phyloP scores from a whole-genome alignment of 1,140 invertebrate genomes.

The Neodiprion fabricii region DNA sequence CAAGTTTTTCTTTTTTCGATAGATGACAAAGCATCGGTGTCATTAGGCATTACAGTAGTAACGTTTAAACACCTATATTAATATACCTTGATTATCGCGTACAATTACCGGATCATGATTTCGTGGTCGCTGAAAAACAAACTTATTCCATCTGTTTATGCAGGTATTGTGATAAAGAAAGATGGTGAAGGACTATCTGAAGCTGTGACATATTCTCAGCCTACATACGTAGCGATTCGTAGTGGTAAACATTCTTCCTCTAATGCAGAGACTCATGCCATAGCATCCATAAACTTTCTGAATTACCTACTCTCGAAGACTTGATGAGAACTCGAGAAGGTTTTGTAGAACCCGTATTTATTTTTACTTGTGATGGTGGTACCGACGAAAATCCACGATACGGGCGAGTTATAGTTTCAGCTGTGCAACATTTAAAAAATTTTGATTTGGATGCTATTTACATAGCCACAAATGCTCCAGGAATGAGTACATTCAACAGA shows the following conservation, averaged over 20 bases:
- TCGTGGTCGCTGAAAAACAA: slow-evolving; percentile 50
- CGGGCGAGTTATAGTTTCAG: slow-evolving; percentile 20
- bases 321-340: slow-evolving; percentile 33
- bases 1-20: slow-evolving; percentile 25
- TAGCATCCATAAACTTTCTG: slow-evolving; percentile 36
- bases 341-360: slow-evolving; percentile 49
- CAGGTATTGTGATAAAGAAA: slow-evolving; percentile 34
- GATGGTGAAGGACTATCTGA: slow-evolving; percentile 35
- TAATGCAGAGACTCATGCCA: slow-evolving; percentile 41
- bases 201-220: slow-evolving; percentile 43
- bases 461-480: slow-evolving; percentile 55
- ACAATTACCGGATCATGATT: slow-evolving; percentile 58
- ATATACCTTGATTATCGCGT: slow-evolving; percentile 50
- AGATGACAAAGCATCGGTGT: slow-evolving; percentile 54
- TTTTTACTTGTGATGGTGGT: slow-evolving; percentile 50
- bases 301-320: slow-evolving; percentile 36
- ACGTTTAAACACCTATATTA: slow-evolving; percentile 36
- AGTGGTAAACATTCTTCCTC: slow-evolving; percentile 43
- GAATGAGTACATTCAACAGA: slow-evolving; percentile 43
- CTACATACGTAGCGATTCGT: slow-evolving; percentile 51
- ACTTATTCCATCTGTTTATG: slow-evolving; percentile 48
- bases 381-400: slow-evolving; percentile 53
- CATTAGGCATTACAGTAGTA: slow-evolving; percentile 53
- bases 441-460: slow-evolving; percentile 53
- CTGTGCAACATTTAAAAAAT: slow-evolving; percentile 35